Conservation (phyloP, 2,797 vertebrate genomes). For the Xerus rutilus region DNA sequence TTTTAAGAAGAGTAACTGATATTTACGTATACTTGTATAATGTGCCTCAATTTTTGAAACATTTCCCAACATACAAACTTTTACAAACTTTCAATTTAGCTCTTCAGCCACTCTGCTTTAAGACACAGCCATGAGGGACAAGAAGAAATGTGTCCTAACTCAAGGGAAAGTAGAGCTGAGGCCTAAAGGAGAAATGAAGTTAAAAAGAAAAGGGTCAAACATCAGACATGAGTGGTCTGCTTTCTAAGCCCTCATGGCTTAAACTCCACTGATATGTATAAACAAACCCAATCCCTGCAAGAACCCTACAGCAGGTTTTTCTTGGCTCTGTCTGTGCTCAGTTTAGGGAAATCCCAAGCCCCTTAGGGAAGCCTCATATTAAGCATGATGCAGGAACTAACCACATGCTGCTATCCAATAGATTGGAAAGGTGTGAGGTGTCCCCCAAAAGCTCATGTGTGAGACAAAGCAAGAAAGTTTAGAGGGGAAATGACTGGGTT, state of each 20-base stretch:
- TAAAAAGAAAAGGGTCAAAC: neutral
- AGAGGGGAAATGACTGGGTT: too few relatives aligned
- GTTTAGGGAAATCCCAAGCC: neutral
- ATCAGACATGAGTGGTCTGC: neutral
- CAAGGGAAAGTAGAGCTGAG: neutral
- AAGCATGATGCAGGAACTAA: neutral
- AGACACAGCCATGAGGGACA: neutral
- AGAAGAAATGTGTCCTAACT: neutral
- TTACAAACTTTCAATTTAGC: neutral
- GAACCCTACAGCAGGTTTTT: neutral
- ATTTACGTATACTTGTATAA: neutral
- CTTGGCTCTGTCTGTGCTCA: neutral
- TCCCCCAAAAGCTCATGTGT: too few relatives aligned
- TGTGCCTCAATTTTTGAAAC: neutral
- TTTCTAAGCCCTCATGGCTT: neutral
- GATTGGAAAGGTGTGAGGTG: neutral
- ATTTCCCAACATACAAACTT: neutral
- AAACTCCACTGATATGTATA: neutral
- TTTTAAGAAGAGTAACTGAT: neutral
- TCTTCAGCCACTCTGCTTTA: neutral
- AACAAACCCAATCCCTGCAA: neutral
- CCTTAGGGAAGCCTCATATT: neutral
- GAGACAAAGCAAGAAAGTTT: too few relatives aligned
- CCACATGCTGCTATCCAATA: neutral
- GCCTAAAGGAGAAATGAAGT: neutral